Base-by-base conservation (phyloP, 2,113 vertebrate genomes). In the Tursiops truncatus region DNA sequence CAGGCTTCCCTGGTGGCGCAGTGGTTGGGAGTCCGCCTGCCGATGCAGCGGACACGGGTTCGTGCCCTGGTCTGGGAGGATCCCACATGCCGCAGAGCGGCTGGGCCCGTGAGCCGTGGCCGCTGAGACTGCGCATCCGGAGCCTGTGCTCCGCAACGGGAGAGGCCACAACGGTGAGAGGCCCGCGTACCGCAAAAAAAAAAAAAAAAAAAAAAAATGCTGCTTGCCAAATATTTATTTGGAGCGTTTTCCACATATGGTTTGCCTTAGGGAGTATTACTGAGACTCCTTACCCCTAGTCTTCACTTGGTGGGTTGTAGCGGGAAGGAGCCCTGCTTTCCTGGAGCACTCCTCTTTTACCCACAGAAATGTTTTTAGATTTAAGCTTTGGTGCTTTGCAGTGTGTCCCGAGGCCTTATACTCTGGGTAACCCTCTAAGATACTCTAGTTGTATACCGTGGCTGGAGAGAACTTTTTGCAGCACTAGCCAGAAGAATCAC, bases 231-330 rank as follows among this genome's bases (percentile, higher is more conserved):
- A 36, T 85, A 84, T 84, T 67, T 84, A 60, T 85, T 80, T 84
- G 84, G 62, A 94, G 41, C 2, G 6, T 84, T 92, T 96, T 77
- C 60, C 71, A 89, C 47, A 36, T 58, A 36, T 17, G 71, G 36
- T 92, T 96, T 94, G 62, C 88, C 73, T 82, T 89, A 82, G 87
- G 80, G 65, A 95, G 44, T 63, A 60, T 70, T 68, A 44, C 14
- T 47, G 38, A 62, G 50, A 62, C 31, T 63, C 14, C 50, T 65
- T 50, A 15, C 3, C 28, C 11, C 14, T 44, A 60, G 18, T 25
- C n/a, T 80, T 79, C 47, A 33, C 79, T 60, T 68, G 20, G 44
- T 80, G 23, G 53, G 14, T 26, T 58, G 7, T n/a, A 33, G 62
- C 5, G 56, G 11, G 4, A 41, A 74, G 50, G 47, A 58, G 2